phyloP scores from a whole-genome alignment of 2,888 invertebrate species.

The Isotomurus palustris region DNA sequence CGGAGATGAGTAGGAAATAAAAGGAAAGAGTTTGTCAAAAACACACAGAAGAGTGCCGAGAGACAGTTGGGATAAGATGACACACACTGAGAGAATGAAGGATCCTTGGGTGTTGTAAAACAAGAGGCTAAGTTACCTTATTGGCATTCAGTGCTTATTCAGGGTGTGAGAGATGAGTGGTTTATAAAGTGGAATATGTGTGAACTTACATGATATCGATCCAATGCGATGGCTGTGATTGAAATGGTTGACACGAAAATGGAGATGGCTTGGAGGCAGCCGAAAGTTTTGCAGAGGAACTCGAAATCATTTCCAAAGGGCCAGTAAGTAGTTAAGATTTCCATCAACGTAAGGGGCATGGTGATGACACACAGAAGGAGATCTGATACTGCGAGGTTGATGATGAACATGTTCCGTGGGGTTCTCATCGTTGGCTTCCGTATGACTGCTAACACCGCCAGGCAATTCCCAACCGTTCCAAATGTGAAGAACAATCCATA shows the following conservation, averaged over 20 bases:
- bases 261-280: constrained; percentile 80
- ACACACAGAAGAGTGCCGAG: no score
- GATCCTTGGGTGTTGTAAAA: no score
- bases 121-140: no score
- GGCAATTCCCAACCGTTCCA: constrained; percentile 77
- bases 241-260: constrained; percentile 91
- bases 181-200: neutral
- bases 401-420: constrained; percentile 87
- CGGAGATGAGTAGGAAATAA: no score
- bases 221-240: constrained; percentile 84
- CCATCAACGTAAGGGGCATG: constrained; percentile 83
- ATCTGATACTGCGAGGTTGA: constrained; percentile 69
- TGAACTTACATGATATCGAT: constrained; percentile 62
- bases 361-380: constrained; percentile 72
- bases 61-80: no score
- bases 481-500: constrained; percentile 72
- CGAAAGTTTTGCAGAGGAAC: constrained; percentile 76
- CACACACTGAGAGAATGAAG: no score
- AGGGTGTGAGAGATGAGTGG: no score
- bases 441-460: constrained; percentile 73
- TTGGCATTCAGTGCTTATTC: no score
- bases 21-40: no score
- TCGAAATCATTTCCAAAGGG: constrained; percentile 74
- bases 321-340: constrained; percentile 80
- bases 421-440: constrained; percentile 85